Evolutionary conservation across 2,888 invertebrate genomes (phyloP), one percentile per base, ranked within the genome.

Genomic region (Brachypalpus laphriformis): DNA sequence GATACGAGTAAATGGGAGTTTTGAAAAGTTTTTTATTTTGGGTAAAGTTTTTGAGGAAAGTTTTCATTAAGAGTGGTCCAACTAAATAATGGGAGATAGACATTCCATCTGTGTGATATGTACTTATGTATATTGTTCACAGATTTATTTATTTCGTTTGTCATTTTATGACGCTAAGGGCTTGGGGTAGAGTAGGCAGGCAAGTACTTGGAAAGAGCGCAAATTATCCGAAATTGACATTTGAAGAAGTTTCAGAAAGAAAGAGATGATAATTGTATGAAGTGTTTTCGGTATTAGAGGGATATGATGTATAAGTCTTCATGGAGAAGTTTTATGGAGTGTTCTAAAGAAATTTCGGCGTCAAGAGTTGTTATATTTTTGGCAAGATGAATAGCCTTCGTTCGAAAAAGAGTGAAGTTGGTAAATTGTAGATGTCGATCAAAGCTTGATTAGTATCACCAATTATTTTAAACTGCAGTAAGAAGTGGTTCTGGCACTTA

Each of bases 1-100:
- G n/a, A n/a, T n/a, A n/a, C n/a, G n/a, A 18, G 20, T 3, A 8
- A 40, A 34, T 47, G 28, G 31, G 34, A 34, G 40, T 49, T 65
- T 49, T 49, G 31, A 65, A 65, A 65, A 65, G 31, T 47, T 63
- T n/a, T n/a, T 63, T 31, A 16, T 47, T 47, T 31, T 47, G 31
- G 47, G 8, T 2, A 34, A 63, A 63, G 47, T 65, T 65, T 47
- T 34, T 18, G 34, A 49, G 65, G 6, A 49, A 65, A 47, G 31
- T 49, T 61, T 45, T 45, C 61, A 45, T 61, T 61, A 61, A 61
- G 61, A 45, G 16, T 31, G 18, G 56, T 56, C 56, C 18, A 56
- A 11, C 31, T n/a, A 11, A 3, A 31, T 34, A 34, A 56, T 56
- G 6, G 28, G 2, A 3, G 28, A 25, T 31, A 56, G 56, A 18